A percentile compares a stretch with the other conserved stretches of the same genome.
Evolutionary conservation across 2,888 invertebrate genomes (phyloP).

Genomic region (Orthosia incerta): DNA sequence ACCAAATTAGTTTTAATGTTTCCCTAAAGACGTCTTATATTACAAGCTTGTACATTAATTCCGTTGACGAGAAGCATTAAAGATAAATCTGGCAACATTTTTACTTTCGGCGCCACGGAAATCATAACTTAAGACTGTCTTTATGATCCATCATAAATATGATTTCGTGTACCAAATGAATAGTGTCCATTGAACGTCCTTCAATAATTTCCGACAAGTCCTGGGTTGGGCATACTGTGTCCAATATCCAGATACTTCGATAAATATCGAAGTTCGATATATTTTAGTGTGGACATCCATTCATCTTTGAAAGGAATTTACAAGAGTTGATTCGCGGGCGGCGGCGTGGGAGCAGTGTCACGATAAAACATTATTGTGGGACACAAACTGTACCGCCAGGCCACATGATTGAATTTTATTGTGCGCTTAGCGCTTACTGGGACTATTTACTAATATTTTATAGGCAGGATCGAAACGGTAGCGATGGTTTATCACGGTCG

Average conservation of each 20-base stretch:
- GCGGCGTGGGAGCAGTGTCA: constrained; percentile 87
- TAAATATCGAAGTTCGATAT: constrained; percentile 32
- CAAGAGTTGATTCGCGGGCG: constrained; percentile 74
- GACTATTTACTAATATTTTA: constrained; percentile 71
- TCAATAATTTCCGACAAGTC: constrained; percentile 63
- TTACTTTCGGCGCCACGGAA: constrained; percentile 62
- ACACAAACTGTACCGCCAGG: constrained; percentile 80
- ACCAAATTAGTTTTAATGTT: constrained; percentile 53
- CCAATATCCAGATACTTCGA: constrained; percentile 12
- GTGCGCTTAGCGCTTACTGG: constrained; percentile 79
- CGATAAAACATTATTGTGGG: constrained; percentile 85
- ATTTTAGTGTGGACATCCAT: constrained; percentile 70
- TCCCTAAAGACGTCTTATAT: constrained; percentile 40
- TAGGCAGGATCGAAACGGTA: constrained; percentile 59
- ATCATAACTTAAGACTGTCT: constrained; percentile 56
- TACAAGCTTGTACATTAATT: constrained; percentile 42
- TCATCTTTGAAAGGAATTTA: constrained; percentile 72
- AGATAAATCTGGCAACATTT: constrained; percentile 45
- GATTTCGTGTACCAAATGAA: constrained; percentile 49
- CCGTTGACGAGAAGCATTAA: constrained; percentile 33
- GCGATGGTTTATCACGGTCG: constrained; percentile 48
- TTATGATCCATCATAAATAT: constrained; percentile 63
- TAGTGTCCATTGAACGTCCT: constrained; percentile 54
- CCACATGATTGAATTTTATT: constrained; percentile 89
- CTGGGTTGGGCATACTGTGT: constrained; percentile 49